Evolutionary conservation across 2,113 vertebrate species (phyloP).

Genomic region (Propithecus coquereli): DNA sequence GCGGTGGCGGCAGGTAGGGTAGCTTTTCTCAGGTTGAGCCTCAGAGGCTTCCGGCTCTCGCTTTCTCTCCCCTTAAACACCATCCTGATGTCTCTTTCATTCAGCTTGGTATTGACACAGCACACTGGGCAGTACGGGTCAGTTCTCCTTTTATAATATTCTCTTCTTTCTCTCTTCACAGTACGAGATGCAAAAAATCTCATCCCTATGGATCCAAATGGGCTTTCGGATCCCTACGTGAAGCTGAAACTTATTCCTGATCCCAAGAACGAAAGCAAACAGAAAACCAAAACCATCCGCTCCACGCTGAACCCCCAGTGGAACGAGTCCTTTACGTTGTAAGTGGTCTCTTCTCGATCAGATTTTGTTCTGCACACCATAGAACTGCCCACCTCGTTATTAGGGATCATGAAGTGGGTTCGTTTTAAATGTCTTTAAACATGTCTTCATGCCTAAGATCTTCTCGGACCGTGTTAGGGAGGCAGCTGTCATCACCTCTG

Average conservation of each 20-base stretch:
- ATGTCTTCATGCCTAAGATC: neutral
- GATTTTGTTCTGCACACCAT: accelerated
- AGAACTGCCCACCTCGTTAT: accelerated
- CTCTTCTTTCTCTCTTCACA: constrained; percentile 73
- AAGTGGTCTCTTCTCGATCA: constrained; percentile 73
- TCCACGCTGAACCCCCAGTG: constrained; percentile 96
- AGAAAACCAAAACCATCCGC: constrained; percentile 97
- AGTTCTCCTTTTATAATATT: neutral
- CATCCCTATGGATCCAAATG: constrained; percentile 98
- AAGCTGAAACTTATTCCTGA: constrained; percentile 98
- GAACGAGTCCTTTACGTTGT: constrained; percentile 97
- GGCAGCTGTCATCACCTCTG: neutral
- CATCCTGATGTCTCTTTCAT: accelerated
- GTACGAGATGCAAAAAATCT: constrained; percentile 96
- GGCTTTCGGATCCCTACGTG: constrained; percentile 96
- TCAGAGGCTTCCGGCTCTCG: neutral
- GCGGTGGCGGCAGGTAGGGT: accelerated
- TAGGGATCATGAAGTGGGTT: neutral
- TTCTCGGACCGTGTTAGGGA: no score
- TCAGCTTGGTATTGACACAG: neutral
- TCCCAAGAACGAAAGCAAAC: constrained; percentile 97
- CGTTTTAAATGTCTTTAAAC: neutral
- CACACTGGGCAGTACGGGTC: accelerated
- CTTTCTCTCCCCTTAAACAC: neutral
- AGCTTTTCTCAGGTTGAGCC: neutral